A percentile compares a stretch with the other conserved stretches of the same genome.
phyloP scores from a whole-genome alignment of 2,888 invertebrate genomes.

The Neoitamus cyanurus region DNA sequence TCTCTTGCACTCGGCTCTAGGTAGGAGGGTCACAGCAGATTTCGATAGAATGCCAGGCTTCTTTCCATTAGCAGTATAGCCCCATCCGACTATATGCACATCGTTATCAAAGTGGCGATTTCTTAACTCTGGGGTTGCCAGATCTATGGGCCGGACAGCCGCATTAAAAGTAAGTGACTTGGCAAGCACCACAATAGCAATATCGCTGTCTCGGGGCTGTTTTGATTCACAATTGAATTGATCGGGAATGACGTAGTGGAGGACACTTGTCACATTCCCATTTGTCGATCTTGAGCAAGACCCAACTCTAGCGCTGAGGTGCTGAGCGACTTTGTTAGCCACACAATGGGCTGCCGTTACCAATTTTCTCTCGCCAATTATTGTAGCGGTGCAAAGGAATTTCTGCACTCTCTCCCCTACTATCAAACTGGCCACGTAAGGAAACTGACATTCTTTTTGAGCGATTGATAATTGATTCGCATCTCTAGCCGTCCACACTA shows the following conservation, averaged over 20 bases:
- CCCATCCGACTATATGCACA: background rate
- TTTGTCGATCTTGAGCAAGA: background rate
- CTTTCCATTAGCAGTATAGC: background rate
- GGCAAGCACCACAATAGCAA: background rate
- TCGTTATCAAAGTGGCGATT: background rate
- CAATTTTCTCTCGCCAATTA: background rate
- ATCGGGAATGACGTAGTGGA: background rate
- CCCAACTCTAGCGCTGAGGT: background rate
- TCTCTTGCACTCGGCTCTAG: background rate
- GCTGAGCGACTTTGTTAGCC: background rate
- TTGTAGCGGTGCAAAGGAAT: background rate
- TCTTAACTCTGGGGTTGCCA: background rate
- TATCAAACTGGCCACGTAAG: background rate
- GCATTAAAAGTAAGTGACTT: background rate
- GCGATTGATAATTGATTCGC: background rate
- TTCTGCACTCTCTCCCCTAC: background rate
- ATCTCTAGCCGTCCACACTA: background rate
- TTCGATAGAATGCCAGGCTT: background rate
- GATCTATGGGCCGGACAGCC: background rate
- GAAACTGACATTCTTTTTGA: too few relatives aligned
- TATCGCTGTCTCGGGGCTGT: background rate
- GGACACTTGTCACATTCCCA: background rate
- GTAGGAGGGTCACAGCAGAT: background rate
- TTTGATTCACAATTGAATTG: background rate
- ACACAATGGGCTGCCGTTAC: background rate